Base-by-base conservation (phyloP, 2,113 vertebrate species). In the Oryzias melastigma region DNA sequence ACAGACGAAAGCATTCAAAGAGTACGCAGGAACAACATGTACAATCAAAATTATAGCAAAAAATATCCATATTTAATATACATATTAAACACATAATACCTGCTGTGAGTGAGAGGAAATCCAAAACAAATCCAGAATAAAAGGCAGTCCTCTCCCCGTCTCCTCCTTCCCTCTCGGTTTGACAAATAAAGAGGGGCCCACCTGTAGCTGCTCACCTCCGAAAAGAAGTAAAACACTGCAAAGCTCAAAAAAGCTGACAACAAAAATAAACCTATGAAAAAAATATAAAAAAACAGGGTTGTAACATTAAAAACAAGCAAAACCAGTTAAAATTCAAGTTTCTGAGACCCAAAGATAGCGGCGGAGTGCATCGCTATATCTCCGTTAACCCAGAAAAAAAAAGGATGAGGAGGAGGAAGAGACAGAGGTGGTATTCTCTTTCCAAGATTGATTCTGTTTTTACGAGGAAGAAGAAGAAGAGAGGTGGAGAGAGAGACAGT, bases 361-460 rank as follows among this genome's bases (percentile, higher is more conserved):
- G 63, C 83, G 57, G 63, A 75, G 62, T 57, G 71, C 73, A 71
- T 77, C 68, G 69, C 63, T 78, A 73, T 81, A 74, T 80, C 88
- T 88, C 80, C 83, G 69, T 83, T 77, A 87, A 89, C 84, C 87
- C 84, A 87, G 63, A 76, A 68, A 85, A 81, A 87, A 84, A 22
- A 3, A 22, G 22, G 77, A 75, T 76, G 72, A 88, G 83, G 83
- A 90, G 81, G 80, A 86, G 87, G 85, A 85, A 19, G 77, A 83
- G 80, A 88, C 81, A 83, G 85, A 88, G 78, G 78, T 85, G 81
- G 82, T 83, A 87, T 86, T 87, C 85, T 88, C 90, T 92, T 92
- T 93, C 90, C 77, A 91, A 92, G 91, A 92, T 90, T 88, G 85
- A 85, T 80, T 85, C 84, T 83, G 83, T 82, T 79, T 87, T 86